phyloP scores from a whole-genome alignment of 2,797 vertebrate species.

The Sebastes minor region DNA sequence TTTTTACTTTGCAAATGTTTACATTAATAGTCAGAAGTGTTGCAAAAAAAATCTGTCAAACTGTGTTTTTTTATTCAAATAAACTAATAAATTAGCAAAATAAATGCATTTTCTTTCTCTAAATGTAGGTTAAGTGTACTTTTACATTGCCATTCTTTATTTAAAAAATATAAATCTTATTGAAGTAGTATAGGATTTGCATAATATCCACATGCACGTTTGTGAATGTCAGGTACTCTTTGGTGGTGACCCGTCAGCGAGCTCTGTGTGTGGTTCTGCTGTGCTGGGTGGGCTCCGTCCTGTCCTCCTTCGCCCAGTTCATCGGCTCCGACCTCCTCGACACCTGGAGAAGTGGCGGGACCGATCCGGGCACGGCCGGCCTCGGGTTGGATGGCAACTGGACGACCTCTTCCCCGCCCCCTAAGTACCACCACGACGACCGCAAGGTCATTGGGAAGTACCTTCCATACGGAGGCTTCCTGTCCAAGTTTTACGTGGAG shows the following conservation, averaged over 20 bases:
- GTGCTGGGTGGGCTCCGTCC: slow-evolving; percentile 82
- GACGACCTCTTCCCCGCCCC: slow-evolving; percentile 48
- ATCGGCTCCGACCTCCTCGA: slow-evolving; percentile 75
- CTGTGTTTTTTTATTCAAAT: too few species aligned
- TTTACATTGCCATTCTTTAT: too few species aligned
- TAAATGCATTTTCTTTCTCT: too few species aligned
- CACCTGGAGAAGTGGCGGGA: slow-evolving; percentile 31
- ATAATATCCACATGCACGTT: slow-evolving; percentile 1
- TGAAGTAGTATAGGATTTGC: too few species aligned
- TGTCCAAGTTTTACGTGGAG: slow-evolving; percentile 82
- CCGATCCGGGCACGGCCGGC: slow-evolving; percentile 21
- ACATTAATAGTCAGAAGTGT: too few species aligned
- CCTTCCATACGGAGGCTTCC: slow-evolving; percentile 81
- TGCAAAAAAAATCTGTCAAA: too few species aligned
- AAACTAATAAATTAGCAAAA: too few species aligned
- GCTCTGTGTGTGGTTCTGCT: slow-evolving; percentile 74
- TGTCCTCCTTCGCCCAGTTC: slow-evolving; percentile 84
- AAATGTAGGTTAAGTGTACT: too few species aligned
- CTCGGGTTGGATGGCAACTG: slow-evolving; percentile 67
- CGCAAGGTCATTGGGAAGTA: slow-evolving; percentile 67
- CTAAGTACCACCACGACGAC: slow-evolving; percentile 62
- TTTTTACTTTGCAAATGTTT: too few species aligned
- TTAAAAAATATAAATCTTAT: too few species aligned
- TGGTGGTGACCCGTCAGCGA: slow-evolving; percentile 72
- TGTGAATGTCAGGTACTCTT: slow-evolving; percentile 75